These are phyloP conservation scores for Ceratoteleas bidentatus DNA, from an alignment of 1,140 invertebrate genomes.

Conservation along the genomic window DNA sequence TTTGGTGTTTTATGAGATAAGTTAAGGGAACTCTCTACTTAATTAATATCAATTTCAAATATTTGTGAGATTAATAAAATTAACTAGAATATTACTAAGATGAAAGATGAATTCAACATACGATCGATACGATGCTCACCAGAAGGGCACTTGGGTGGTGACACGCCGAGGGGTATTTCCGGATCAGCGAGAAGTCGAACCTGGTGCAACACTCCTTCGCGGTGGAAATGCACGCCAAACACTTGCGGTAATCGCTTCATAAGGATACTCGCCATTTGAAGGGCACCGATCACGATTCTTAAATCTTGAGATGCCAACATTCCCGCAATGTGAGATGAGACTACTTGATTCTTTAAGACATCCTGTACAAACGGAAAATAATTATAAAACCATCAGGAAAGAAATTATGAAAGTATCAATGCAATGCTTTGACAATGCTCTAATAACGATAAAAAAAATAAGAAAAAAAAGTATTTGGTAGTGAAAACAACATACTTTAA, in stretches of 20 bases:
- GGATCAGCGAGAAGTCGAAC: slow-evolving; percentile 89
- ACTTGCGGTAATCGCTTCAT: slow-evolving; percentile 97
- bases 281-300: slow-evolving; percentile 96
- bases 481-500: slow-evolving; percentile 82
- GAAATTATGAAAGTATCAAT: too few relatives aligned
- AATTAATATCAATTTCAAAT: too few relatives aligned
- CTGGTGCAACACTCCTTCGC: slow-evolving; percentile 97
- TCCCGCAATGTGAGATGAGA: slow-evolving; percentile 97
- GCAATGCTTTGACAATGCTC: too few relatives aligned
- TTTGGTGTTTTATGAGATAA: too few relatives aligned
- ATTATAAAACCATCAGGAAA: not conserved
- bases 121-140: slow-evolving; percentile 65
- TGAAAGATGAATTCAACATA: slow-evolving; percentile 16
- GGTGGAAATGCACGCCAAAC: slow-evolving; percentile 96
- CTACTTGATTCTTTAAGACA: slow-evolving; percentile 95
- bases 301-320: slow-evolving; percentile 98
- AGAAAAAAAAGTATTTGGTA: not conserved
- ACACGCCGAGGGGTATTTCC: slow-evolving; percentile 84
- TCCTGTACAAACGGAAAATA: slow-evolving; percentile 78
- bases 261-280: slow-evolving; percentile 97
- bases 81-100: not conserved
- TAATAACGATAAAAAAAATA: too few relatives aligned
- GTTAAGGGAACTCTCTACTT: too few relatives aligned
- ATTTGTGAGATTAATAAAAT: too few relatives aligned
- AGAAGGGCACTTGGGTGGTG: slow-evolving; percentile 83